Base-by-base conservation (phyloP, 2,888 invertebrate genomes). In the Hoplodrina ambigua region DNA sequence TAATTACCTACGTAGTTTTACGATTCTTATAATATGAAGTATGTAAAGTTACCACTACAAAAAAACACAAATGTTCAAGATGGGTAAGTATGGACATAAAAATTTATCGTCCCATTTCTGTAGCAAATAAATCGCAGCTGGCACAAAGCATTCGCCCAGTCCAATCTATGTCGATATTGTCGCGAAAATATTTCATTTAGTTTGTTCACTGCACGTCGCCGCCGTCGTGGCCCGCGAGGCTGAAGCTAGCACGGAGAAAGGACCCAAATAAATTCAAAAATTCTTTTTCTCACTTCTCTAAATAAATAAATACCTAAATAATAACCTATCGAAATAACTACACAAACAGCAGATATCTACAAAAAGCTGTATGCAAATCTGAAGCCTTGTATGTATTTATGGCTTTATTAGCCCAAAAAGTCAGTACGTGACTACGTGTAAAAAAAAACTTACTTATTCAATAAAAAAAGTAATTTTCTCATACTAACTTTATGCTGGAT, bases 111-210 rank as follows among this genome's bases (percentile, higher is more conserved):
- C 83, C 81, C 79, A 85, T 85, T 89, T 87, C 82, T 86, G 73
- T 75, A 84, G 83, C 82, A 86, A 86, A 90, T 89, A 91, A 90
- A 89, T 91, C 86, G 85, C 86, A 88, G 85, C 84, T 76, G 84
- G 77, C 85, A 84, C 86, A 85, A 86, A 86, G 84, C 82, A 83
- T 81, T 83, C 64, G 75, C 82, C 75, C 78, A 77, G 79, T 80
- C 84, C 87, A 85, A 88, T 89, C 86, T 85, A 87, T 85, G 87
- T 89, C 90, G 88, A 89, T 89, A 89, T 88, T 88, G 90, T 88
- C 88, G 85, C 75, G 81, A 85, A 91, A 88, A 89, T 90, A 81
- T 81, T 81, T 81, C 67, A 81, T 81, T 81, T 75, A 72, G 66
- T 78, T 74, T 72, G 59, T 72, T 68, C 67, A 44, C 15, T 61